A percentile compares a stretch with the other conserved stretches of the same genome.
Evolutionary conservation across 2,797 vertebrate genomes (phyloP).

Genomic region (Sebastes diaconus): DNA sequence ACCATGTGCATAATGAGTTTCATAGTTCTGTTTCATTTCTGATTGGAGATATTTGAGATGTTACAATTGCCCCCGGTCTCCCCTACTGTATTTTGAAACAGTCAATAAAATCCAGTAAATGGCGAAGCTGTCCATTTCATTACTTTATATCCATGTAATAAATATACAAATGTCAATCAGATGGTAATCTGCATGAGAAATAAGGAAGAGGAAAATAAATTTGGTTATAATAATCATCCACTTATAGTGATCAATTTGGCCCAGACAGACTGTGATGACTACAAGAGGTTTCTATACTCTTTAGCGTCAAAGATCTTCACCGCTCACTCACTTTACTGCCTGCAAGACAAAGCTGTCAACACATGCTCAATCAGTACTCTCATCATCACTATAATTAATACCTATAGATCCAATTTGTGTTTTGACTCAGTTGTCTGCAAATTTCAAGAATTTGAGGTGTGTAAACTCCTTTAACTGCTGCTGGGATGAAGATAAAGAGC

Average conservation of each 20-base stretch:
- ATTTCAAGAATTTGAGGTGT: neutral
- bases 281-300: too few relatives aligned
- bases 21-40: neutral
- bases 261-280: too few relatives aligned
- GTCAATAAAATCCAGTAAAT: too few relatives aligned
- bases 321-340: neutral
- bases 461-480: neutral
- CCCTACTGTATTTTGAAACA: too few relatives aligned
- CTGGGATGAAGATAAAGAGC: neutral
- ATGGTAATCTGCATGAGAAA: too few relatives aligned
- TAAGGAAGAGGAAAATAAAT: neutral
- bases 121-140: too few relatives aligned
- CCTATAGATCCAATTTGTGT: neutral
- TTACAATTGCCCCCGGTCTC: too few relatives aligned
- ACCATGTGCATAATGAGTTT: neutral
- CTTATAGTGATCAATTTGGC: too few relatives aligned
- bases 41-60: neutral
- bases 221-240: neutral
- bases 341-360: neutral
- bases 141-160: too few relatives aligned
- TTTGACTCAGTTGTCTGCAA: neutral
- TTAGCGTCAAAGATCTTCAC: neutral
- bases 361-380: neutral
- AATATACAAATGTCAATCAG: too few relatives aligned
- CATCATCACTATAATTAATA: neutral